Conservation (phyloP, 2,797 vertebrate genomes). For the Xenentodon cancila region DNA sequence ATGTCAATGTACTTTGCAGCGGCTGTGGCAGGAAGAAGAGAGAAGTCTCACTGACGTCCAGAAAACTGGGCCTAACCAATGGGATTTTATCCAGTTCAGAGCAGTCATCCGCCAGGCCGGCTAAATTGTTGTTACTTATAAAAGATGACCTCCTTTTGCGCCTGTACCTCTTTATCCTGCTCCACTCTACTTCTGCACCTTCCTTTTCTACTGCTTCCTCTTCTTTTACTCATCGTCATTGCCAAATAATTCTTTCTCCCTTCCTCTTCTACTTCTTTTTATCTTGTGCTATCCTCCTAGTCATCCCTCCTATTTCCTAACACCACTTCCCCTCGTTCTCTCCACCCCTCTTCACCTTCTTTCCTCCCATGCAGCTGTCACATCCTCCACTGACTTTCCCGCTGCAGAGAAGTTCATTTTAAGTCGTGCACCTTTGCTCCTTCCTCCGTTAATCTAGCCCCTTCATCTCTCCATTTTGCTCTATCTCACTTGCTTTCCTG, state of each 20-base stretch:
- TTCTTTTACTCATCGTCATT: slow-evolving; percentile 4
- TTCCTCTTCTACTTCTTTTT: slow-evolving; percentile 8
- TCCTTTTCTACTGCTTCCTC: neutral
- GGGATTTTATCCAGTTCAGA: slow-evolving; percentile 2
- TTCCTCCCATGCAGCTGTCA: slow-evolving; percentile 65
- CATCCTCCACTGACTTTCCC: slow-evolving; percentile 65
- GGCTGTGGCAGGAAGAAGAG: slow-evolving; percentile 10
- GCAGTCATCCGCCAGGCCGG: slow-evolving; percentile 18
- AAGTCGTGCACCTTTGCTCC: slow-evolving; percentile 42
- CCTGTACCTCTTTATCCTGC: slow-evolving; percentile 20
- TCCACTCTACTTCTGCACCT: slow-evolving; percentile 5
- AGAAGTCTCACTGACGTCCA: slow-evolving; percentile 8
- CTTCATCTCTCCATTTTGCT: slow-evolving; percentile 53
- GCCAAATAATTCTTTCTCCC: slow-evolving; percentile 17
- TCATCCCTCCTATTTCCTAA: slow-evolving; percentile 4
- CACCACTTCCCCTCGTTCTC: neutral
- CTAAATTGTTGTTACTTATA: slow-evolving; percentile 35
- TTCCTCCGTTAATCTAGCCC: slow-evolving; percentile 58
- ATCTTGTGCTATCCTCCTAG: neutral
- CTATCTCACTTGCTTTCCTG: slow-evolving; percentile 41
- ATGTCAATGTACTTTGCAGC: slow-evolving; percentile 4
- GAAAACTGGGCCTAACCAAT: slow-evolving; percentile 27
- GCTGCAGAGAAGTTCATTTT: slow-evolving; percentile 71
- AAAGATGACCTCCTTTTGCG: slow-evolving; percentile 45
- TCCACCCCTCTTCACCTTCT: slow-evolving; percentile 17